A percentile compares a stretch with the other conserved stretches of the same genome.
phyloP scores from a whole-genome alignment of 2,797 vertebrate species.

The Sphenodon punctatus region DNA sequence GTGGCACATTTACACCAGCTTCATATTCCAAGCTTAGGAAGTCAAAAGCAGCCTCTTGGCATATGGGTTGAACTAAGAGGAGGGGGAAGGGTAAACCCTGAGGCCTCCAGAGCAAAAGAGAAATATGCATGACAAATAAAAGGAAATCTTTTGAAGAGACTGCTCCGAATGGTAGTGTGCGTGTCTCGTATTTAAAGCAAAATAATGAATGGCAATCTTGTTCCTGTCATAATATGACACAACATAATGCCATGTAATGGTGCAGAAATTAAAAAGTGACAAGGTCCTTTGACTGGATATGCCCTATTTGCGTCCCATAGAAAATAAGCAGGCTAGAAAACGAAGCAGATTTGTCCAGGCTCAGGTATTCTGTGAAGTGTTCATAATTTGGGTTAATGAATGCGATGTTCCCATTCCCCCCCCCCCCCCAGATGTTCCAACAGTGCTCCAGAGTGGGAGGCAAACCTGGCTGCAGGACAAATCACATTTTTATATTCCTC shows the following conservation, averaged over 20 bases:
- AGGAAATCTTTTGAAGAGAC: slow-evolving; percentile 22
- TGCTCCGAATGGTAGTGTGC: neutral
- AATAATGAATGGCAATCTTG: slow-evolving; percentile 37
- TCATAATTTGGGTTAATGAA: slow-evolving; percentile 54
- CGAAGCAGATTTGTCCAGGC: slow-evolving; percentile 47
- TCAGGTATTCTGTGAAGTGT: slow-evolving; percentile 43
- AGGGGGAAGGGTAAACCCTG: slow-evolving; percentile 14
- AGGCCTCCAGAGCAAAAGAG: neutral
- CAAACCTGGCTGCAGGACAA: slow-evolving; percentile 65
- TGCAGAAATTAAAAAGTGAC: slow-evolving; percentile 24
- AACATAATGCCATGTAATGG: neutral
- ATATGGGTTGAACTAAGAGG: slow-evolving; percentile 41
- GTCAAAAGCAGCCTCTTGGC: slow-evolving; percentile 55
- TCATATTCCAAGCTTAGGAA: slow-evolving; percentile 57
- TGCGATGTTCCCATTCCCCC: slow-evolving; percentile 36
- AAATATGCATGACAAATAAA: slow-evolving; percentile 37
- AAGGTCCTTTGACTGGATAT: neutral
- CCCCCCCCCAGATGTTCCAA: slow-evolving; percentile 66
- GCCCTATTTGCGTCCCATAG: neutral
- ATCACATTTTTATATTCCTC: slow-evolving; percentile 62
- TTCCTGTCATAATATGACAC: slow-evolving; percentile 32
- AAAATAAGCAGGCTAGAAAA: slow-evolving; percentile 33
- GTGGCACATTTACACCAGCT: slow-evolving; percentile 30
- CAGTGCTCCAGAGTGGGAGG: slow-evolving; percentile 59
- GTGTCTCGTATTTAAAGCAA: slow-evolving; percentile 31